phyloP scores from a whole-genome alignment of 35 echinoderm and acorn worm species.

The Apostichopus japonicus region DNA sequence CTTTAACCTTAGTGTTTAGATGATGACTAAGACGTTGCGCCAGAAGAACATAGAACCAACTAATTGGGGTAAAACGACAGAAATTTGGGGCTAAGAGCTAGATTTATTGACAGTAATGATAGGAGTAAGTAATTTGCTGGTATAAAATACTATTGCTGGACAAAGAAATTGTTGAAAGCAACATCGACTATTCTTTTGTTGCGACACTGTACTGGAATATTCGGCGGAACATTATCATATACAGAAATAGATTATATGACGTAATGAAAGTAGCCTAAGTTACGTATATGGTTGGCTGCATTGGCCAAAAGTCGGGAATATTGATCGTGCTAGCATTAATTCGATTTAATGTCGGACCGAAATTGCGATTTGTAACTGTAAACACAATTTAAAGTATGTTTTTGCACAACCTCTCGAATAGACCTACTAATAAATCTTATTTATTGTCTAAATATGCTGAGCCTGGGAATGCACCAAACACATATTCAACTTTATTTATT shows the following conservation, averaged over 20 bases:
- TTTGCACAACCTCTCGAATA: too few relatives aligned
- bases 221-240: conserved; percentile 28
- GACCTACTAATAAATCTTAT: too few relatives aligned
- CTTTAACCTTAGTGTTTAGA: conserved; percentile 14
- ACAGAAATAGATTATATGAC: conserved; percentile 27
- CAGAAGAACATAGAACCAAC: not conserved
- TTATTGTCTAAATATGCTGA: too few relatives aligned
- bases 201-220: not conserved
- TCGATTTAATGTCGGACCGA: too few relatives aligned
- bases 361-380: too few relatives aligned
- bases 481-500: too few relatives aligned
- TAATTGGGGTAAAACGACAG: not conserved
- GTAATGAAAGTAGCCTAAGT: not conserved
- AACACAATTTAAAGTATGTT: too few relatives aligned
- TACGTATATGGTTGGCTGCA: not conserved
- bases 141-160: not conserved
- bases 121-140: not conserved
- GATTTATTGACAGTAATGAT: not conserved
- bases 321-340: too few relatives aligned
- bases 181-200: not conserved
- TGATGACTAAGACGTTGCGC: not conserved
- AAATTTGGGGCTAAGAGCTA: not conserved
- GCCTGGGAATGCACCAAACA: too few relatives aligned
- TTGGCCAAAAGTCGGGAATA: too few relatives aligned
- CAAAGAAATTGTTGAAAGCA: too few relatives aligned